Percentiles rank a stretch among this genome's conserved stretches.
Evolutionary conservation across 2,113 vertebrate genomes (phyloP).

Genomic region (Chionodraco myersi): DNA sequence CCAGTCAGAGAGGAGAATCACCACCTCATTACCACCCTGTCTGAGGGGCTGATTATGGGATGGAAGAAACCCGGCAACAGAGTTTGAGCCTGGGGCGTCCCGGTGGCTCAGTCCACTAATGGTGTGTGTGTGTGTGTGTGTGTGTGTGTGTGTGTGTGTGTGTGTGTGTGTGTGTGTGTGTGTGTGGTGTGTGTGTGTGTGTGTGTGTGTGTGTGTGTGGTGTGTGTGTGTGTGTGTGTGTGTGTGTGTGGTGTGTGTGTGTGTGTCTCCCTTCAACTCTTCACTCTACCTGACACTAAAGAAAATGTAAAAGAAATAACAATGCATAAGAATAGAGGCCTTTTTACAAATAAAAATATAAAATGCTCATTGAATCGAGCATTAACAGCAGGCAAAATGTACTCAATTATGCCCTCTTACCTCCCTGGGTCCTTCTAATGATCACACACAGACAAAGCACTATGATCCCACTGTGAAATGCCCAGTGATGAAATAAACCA

Average conservation of each 20-base stretch:
- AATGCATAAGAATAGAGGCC: slow-evolving; percentile 31
- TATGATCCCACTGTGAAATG: slow-evolving; percentile 69
- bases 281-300: slow-evolving; percentile 32
- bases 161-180: no score
- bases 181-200: not conserved
- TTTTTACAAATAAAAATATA: slow-evolving; percentile 36
- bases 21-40: slow-evolving; percentile 72
- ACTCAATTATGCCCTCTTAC: slow-evolving; percentile 48
- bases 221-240: no score
- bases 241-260: no score
- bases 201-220: no score
- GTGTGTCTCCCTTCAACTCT: slow-evolving; percentile 9
- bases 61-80: slow-evolving; percentile 47
- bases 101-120: slow-evolving; percentile 52
- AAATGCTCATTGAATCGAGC: slow-evolving; percentile 24
- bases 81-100: slow-evolving; percentile 54
- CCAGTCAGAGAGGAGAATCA: slow-evolving; percentile 60
- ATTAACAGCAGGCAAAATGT: slow-evolving; percentile 38
- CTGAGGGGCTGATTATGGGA: slow-evolving; percentile 72
- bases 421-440: slow-evolving; percentile 71
- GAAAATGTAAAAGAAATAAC: slow-evolving; percentile 6
- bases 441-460: slow-evolving; percentile 63
- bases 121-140: not conserved
- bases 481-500: slow-evolving; percentile 75
- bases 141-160: no score